These are phyloP conservation scores for Norana najaformis DNA, from an alignment of 2,888 invertebrate genomes.

Conservation along the genomic window DNA sequence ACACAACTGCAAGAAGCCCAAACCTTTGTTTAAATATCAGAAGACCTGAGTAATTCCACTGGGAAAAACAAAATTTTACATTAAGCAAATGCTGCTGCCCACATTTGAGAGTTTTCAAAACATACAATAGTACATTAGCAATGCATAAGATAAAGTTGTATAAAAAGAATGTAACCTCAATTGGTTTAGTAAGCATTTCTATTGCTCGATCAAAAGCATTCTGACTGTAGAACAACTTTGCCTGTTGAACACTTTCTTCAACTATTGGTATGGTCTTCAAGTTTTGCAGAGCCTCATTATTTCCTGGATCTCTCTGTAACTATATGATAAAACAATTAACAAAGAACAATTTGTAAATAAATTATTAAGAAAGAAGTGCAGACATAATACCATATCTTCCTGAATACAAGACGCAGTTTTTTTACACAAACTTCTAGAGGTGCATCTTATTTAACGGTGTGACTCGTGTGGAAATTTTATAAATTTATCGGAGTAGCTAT, in stretches of 20 bases:
- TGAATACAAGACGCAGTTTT: no score
- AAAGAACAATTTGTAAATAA: not conserved
- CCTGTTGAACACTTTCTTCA: constrained; percentile 64
- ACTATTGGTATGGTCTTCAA: constrained; percentile 27
- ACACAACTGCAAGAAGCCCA: no score
- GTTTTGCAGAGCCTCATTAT: constrained; percentile 29
- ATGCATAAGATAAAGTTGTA: not conserved
- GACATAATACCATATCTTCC: no score
- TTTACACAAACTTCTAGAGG: no score
- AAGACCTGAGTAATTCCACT: not conserved
- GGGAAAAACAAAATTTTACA: not conserved
- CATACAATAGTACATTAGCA: not conserved
- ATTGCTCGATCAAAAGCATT: constrained; percentile 62
- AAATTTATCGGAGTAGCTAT: no score
- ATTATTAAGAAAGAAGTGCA: not conserved
- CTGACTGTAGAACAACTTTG: constrained; percentile 66
- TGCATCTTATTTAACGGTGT: no score
- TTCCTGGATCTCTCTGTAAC: constrained; percentile 59
- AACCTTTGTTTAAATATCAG: not conserved
- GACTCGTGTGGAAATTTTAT: no score
- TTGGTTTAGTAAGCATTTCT: constrained; percentile 68
- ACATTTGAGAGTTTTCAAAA: not conserved
- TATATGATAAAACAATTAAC: constrained; percentile 40
- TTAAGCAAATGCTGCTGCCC: not conserved
- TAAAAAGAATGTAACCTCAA: constrained; percentile 67